Conservation (phyloP, 2,888 invertebrate genomes). For the Morpho achilles region DNA sequence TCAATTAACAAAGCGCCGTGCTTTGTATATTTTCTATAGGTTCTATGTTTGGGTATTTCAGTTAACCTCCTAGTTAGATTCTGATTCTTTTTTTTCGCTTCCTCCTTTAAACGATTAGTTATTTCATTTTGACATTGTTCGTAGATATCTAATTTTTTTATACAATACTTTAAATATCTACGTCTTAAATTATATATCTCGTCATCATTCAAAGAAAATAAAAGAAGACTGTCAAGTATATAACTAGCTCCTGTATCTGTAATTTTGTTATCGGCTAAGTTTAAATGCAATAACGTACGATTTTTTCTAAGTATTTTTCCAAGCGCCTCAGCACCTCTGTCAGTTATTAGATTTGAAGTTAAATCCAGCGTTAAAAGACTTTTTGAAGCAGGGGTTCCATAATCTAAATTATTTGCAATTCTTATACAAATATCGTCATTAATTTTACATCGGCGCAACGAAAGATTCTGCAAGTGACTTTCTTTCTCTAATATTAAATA, state of each 20-base stretch:
- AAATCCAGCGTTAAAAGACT: conserved; percentile 42
- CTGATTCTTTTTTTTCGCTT: conserved; percentile 8
- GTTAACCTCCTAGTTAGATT: background rate
- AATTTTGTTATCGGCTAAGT: conserved; percentile 47
- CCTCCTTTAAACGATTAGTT: conserved; percentile 7
- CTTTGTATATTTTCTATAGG: background rate
- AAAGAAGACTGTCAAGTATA: conserved; percentile 30
- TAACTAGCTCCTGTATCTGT: conserved; percentile 39
- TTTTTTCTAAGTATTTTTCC: conserved; percentile 44
- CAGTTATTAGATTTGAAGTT: conserved; percentile 43
- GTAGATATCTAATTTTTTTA: conserved; percentile 30
- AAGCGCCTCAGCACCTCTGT: conserved; percentile 40
- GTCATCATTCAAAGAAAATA: conserved; percentile 37
- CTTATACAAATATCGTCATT: conserved; percentile 37
- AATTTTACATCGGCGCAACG: conserved; percentile 46
- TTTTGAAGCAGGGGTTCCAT: conserved; percentile 30
- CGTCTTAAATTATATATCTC: conserved; percentile 33
- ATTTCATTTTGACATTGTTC: conserved; percentile 32
- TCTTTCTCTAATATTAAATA: conserved; percentile 38
- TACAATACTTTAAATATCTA: conserved; percentile 31
- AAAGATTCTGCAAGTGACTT: conserved; percentile 42
- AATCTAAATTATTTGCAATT: conserved; percentile 36
- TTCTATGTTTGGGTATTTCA: background rate
- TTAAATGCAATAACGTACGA: conserved; percentile 44
- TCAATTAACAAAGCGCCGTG: conserved; percentile 6